These are phyloP conservation scores for Tolmerus cingulatus DNA, from an alignment of 2,888 invertebrate species.

Conservation along the genomic window DNA sequence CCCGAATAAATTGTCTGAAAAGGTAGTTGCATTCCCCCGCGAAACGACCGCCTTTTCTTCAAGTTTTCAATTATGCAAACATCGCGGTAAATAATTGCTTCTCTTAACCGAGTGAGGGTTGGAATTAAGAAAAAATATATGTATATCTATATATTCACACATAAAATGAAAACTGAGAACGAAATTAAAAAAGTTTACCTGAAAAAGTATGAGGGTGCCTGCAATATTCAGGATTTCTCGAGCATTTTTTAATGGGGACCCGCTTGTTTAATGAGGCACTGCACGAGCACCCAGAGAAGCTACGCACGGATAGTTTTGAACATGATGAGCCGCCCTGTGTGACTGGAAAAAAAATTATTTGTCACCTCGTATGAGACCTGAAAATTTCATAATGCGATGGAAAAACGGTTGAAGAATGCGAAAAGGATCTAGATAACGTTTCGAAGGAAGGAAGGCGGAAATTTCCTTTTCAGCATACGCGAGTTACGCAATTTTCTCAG, in stretches of 20 bases:
- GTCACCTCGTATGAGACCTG: neutral
- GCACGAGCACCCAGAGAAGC: neutral
- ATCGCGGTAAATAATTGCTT: conserved; percentile 21
- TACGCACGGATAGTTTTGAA: neutral
- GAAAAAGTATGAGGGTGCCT: neutral
- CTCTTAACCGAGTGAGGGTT: neutral
- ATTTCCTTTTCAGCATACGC: neutral
- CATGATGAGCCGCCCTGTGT: neutral
- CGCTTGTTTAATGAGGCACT: neutral
- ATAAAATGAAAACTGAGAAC: neutral
- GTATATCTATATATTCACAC: neutral
- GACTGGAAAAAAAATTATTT: neutral
- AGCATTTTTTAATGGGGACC: conserved; percentile 10
- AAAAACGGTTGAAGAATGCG: neutral
- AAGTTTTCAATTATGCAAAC: conserved; percentile 28
- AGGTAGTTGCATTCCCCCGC: conserved; percentile 7
- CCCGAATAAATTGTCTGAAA: conserved; percentile 19
- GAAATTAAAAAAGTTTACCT: conserved; percentile 26
- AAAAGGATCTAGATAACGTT: neutral
- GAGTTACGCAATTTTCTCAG: neutral
- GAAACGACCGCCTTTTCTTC: neutral
- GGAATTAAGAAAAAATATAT: neutral
- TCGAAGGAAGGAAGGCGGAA: neutral
- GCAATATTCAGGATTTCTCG: neutral
- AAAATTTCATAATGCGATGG: neutral